phyloP scores from a whole-genome alignment of 2,113 vertebrate genomes.

The Corydoras maculifer region DNA sequence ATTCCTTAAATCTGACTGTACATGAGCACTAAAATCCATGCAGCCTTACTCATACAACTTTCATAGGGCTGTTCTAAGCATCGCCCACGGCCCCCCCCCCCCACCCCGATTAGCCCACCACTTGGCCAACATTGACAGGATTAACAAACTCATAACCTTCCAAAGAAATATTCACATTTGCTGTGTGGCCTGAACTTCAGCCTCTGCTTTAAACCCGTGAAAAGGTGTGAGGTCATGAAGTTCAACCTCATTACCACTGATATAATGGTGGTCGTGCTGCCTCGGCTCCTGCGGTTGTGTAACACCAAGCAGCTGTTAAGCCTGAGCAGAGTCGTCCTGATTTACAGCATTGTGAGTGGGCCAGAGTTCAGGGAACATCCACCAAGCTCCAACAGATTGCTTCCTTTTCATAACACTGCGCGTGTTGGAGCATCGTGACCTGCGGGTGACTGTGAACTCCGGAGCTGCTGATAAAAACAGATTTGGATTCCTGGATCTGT shows the following conservation, averaged over 20 bases:
- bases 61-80: too few relatives aligned
- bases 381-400: background rate
- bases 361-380: background rate
- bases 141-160: too few relatives aligned
- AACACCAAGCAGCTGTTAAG: background rate
- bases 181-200: background rate
- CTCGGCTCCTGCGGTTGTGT: background rate
- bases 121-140: too few relatives aligned
- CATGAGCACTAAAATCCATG: too few relatives aligned
- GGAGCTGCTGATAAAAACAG: background rate
- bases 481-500: background rate
- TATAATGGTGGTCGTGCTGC: background rate
- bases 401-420: too few relatives aligned
- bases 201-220: background rate
- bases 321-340: background rate
- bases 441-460: background rate
- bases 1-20: too few relatives aligned
- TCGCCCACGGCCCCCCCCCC: too few relatives aligned
- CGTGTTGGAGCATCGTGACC: background rate
- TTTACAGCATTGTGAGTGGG: background rate
- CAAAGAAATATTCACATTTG: background rate
- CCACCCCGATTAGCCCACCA: too few relatives aligned
- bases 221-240: background rate
- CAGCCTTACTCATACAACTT: too few relatives aligned
- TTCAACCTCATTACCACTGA: background rate